Percentiles rank a stretch among this genome's conserved stretches.
Conservation (phyloP, 35 echinoderm and acorn worm genomes). For the Lytechinus variegatus region DNA sequence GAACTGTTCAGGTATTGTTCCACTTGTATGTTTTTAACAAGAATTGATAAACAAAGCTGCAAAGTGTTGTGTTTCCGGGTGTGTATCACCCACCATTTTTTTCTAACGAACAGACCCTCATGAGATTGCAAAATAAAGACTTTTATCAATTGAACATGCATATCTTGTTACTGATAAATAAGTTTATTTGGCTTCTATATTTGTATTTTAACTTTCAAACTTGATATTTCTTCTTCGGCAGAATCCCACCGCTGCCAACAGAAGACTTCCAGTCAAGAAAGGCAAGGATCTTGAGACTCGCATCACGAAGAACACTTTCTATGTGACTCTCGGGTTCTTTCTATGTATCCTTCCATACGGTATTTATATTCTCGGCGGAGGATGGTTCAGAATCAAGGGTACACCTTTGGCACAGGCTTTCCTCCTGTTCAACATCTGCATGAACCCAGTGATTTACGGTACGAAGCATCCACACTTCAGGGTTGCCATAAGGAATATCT, state of each 20-base stretch:
- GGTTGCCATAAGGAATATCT: slow-evolving; percentile 26
- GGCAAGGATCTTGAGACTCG: not conserved
- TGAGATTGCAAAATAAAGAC: no score
- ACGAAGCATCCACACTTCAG: slow-evolving; percentile 40
- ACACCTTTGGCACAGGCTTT: slow-evolving; percentile 10
- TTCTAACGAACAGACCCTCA: no score
- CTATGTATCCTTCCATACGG: slow-evolving; percentile 25
- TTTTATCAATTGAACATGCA: no score
- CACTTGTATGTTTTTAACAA: no score
- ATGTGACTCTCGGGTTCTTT: slow-evolving; percentile 11
- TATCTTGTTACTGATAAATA: no score
- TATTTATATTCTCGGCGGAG: not conserved
- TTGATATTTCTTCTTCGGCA: not conserved
- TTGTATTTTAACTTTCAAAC: no score
- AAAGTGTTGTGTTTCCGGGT: no score
- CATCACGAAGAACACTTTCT: slow-evolving; percentile 37
- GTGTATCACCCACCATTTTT: no score
- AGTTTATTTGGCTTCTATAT: no score
- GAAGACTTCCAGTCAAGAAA: not conserved
- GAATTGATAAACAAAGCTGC: no score
- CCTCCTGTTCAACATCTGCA: slow-evolving; percentile 39
- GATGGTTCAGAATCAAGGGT: not conserved
- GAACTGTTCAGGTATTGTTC: not conserved
- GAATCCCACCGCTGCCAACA: not conserved
- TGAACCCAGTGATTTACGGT: slow-evolving; percentile 39